These are phyloP conservation scores for Pseudochirops corinnae DNA, from an alignment of 2,797 vertebrate genomes.

Conservation along the genomic window DNA sequence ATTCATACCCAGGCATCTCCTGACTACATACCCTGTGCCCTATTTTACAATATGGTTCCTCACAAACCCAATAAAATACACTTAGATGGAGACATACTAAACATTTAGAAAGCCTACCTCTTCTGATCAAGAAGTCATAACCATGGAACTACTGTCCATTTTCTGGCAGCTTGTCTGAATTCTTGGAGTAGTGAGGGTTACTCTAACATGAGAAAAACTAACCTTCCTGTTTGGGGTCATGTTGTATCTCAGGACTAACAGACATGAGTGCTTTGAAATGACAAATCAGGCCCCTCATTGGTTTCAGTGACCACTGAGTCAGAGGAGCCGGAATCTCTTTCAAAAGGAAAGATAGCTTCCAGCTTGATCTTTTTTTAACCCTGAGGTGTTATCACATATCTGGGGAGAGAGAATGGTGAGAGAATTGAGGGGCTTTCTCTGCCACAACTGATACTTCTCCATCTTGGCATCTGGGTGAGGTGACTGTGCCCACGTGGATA, in stretches of 20 bases:
- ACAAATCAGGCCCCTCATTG: not conserved
- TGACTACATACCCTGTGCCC: not conserved
- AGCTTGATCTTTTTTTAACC: not conserved
- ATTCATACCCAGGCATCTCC: not conserved
- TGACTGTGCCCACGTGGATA: not conserved
- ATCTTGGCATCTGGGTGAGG: not conserved
- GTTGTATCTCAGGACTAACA: not conserved
- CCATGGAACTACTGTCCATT: not conserved
- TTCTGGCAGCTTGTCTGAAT: not conserved
- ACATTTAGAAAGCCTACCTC: not conserved
- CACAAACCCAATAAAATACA: not conserved
- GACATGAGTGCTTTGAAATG: not conserved
- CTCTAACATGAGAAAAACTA: not conserved
- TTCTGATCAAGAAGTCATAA: not conserved
- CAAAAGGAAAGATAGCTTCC: not conserved
- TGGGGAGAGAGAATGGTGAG: not conserved
- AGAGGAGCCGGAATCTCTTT: not conserved
- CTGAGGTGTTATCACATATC: not conserved
- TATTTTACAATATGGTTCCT: not conserved
- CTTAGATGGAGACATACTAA: not conserved
- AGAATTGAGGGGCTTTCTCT: not conserved
- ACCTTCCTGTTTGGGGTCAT: not conserved
- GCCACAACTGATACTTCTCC: not conserved
- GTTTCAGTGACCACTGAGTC: not conserved
- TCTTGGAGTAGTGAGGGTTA: not conserved